phyloP scores from a whole-genome alignment of 2,888 invertebrate genomes.

The Tachina lurida region DNA sequence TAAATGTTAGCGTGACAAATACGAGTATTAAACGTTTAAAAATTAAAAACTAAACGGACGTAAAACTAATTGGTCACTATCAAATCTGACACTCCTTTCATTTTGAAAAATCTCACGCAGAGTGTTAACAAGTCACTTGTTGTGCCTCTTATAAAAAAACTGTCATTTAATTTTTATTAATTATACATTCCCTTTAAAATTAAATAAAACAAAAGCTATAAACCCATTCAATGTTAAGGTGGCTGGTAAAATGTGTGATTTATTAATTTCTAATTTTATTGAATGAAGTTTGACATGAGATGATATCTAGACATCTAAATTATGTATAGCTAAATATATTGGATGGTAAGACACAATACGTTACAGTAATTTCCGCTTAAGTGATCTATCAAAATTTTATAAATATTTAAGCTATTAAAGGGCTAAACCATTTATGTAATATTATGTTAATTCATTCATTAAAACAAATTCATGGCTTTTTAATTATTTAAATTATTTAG shows the following conservation, averaged over 20 bases:
- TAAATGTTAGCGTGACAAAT: no score
- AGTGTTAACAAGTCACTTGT: slow-evolving; percentile 11
- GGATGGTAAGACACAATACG: no score
- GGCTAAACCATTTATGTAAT: no score
- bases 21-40: neutral
- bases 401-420: no score
- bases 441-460: no score
- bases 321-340: no score
- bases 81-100: neutral
- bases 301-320: no score
- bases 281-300: no score
- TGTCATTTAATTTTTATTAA: slow-evolving; percentile 45
- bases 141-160: neutral
- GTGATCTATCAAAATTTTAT: no score
- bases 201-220: slow-evolving; percentile 25
- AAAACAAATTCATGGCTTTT: no score
- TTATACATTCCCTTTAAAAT: slow-evolving; percentile 48
- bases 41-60: neutral
- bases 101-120: slow-evolving; percentile 10
- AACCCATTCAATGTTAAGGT: neutral
- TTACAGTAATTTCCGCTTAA: no score
- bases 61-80: neutral
- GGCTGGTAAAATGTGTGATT: slow-evolving; percentile 1
- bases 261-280: neutral
- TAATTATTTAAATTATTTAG: no score